These are phyloP conservation scores for Fundulus diaphanus DNA, from an alignment of 2,797 vertebrate species.

Conservation along the genomic window DNA sequence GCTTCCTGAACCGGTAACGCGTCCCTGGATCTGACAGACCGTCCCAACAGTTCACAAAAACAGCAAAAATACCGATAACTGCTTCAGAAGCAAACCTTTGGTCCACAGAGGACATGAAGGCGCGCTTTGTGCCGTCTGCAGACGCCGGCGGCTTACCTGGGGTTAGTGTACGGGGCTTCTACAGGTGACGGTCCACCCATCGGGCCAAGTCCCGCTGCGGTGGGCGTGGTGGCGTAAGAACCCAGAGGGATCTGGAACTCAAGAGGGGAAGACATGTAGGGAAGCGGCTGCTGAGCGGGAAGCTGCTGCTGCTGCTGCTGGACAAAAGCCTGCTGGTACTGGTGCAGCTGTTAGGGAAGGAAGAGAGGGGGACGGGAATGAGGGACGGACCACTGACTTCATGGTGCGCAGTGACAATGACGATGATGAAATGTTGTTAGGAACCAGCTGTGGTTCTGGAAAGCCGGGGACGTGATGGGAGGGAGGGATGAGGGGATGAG, in stretches of 20 bases:
- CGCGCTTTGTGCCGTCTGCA: neutral
- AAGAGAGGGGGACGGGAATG: constrained; percentile 54
- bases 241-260: constrained; percentile 87
- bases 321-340: constrained; percentile 91
- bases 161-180: constrained; percentile 79
- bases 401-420: constrained; percentile 61
- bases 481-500: constrained; percentile 42
- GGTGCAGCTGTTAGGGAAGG: constrained; percentile 85
- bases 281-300: constrained; percentile 81
- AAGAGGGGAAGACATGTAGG: constrained; percentile 87
- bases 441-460: constrained; percentile 66
- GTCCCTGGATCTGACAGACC: too few species aligned
- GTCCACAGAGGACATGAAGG: neutral
- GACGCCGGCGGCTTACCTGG: constrained; percentile 75
- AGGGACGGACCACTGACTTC: constrained; percentile 64
- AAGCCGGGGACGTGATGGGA: constrained; percentile 51
- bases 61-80: too few species aligned
- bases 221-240: constrained; percentile 77
- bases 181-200: constrained; percentile 69
- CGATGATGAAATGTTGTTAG: constrained; percentile 71
- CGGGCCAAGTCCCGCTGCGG: constrained; percentile 48
- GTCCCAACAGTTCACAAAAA: too few species aligned
- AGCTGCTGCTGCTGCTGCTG: constrained; percentile 86
- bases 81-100: too few species aligned
- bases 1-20: too few species aligned